Conservation (phyloP, 2,888 invertebrate genomes). For the Meghimatium bilineatum region DNA sequence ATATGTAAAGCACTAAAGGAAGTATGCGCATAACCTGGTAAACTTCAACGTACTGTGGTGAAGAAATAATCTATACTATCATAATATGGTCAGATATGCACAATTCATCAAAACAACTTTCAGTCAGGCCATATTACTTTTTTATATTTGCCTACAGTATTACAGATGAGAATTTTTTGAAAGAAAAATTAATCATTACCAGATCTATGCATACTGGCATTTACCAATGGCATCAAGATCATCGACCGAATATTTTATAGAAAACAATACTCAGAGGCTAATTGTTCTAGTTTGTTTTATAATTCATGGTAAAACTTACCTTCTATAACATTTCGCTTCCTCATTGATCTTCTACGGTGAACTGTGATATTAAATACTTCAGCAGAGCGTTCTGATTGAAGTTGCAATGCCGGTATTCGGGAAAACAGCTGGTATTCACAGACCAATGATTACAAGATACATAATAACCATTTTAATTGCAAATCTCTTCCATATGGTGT, state of each 20-base stretch:
- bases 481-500: not conserved
- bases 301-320: not conserved
- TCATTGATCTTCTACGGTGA: slow-evolving; percentile 1
- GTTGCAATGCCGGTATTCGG: slow-evolving; percentile 7
- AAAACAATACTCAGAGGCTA: no score
- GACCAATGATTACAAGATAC: not conserved
- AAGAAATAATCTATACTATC: not conserved
- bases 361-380: slow-evolving; percentile 23
- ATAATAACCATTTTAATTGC: not conserved
- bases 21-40: not conserved
- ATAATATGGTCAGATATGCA: no score
- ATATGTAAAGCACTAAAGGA: not conserved
- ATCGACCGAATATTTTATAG: no score
- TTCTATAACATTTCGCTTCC: slow-evolving; percentile 1
- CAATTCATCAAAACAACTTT: no score
- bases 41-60: slow-evolving; percentile 25
- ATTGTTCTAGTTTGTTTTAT: no score
- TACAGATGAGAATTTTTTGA: no score
- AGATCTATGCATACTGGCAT: no score
- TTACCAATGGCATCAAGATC: no score
- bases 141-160: no score
- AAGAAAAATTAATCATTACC: no score
- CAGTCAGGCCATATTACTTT: no score
- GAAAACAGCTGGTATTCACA: slow-evolving; percentile 22
- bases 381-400: not conserved